phyloP scores from a whole-genome alignment of 2,797 vertebrate species.

The Peromyscus attwateri region DNA sequence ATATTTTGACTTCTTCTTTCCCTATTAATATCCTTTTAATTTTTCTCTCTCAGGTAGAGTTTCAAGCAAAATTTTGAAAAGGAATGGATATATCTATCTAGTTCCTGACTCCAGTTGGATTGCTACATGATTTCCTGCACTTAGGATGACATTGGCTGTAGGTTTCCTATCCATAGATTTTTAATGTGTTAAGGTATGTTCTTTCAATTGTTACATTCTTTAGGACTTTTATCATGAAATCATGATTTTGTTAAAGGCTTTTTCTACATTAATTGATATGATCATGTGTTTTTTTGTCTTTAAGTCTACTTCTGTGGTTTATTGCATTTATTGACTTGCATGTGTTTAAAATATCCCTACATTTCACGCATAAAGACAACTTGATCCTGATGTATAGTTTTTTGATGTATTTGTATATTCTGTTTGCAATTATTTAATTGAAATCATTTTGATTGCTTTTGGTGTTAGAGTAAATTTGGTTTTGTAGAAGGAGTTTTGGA shows the following conservation, averaged over 20 bases:
- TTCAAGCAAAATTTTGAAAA: not conserved
- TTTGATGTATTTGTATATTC: too few species aligned
- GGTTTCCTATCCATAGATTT: not conserved
- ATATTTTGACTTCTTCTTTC: not conserved
- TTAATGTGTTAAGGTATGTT: not conserved
- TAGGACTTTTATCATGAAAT: not conserved
- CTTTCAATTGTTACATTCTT: not conserved
- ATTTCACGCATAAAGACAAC: too few species aligned
- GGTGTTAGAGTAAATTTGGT: too few species aligned
- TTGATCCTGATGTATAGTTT: too few species aligned
- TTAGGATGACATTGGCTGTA: not conserved
- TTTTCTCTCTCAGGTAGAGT: not conserved
- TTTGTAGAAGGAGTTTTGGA: too few species aligned
- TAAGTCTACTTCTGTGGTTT: not conserved
- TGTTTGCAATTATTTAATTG: too few species aligned
- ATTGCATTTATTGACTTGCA: not conserved
- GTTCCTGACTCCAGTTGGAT: not conserved
- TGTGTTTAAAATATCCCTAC: too few species aligned
- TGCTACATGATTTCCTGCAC: not conserved
- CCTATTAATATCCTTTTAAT: not conserved
- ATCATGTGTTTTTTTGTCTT: not conserved
- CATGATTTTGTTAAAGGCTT: not conserved
- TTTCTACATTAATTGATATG: not conserved
- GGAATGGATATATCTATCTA: not conserved
- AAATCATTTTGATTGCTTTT: too few species aligned